phyloP scores from a whole-genome alignment of 1,140 invertebrate species.

The Amyelois transitella region DNA sequence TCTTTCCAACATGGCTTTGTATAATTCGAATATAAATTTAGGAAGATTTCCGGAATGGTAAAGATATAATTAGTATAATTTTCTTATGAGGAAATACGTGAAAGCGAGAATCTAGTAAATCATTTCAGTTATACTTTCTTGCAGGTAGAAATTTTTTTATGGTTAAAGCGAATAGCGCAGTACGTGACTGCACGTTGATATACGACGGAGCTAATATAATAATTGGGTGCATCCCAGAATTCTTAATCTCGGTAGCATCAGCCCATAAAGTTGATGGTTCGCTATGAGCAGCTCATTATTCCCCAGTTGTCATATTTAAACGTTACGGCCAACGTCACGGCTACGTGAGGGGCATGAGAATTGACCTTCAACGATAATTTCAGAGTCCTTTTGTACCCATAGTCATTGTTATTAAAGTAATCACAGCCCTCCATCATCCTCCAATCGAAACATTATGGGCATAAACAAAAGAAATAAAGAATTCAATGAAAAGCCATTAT shows the following conservation, averaged over 20 bases:
- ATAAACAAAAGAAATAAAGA: slow-evolving; percentile 71
- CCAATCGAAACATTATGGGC: slow-evolving; percentile 71
- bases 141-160: background rate
- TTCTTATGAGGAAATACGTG: too few relatives aligned
- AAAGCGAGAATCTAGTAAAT: too few relatives aligned
- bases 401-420: slow-evolving; percentile 72
- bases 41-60: too few relatives aligned
- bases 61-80: too few relatives aligned
- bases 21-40: too few relatives aligned
- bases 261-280: slow-evolving; percentile 30
- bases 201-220: slow-evolving; percentile 5
- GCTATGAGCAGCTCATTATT: slow-evolving; percentile 58
- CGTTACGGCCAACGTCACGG: slow-evolving; percentile 46
- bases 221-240: slow-evolving; percentile 8
- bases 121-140: background rate
- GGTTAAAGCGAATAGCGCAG: background rate
- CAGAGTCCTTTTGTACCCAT: slow-evolving; percentile 60
- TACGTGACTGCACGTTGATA: background rate
- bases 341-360: slow-evolving; percentile 67
- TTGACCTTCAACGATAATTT: slow-evolving; percentile 61
- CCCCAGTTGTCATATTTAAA: slow-evolving; percentile 56
- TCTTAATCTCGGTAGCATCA: slow-evolving; percentile 19
- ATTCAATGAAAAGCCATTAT: slow-evolving; percentile 72
- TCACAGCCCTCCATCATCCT: slow-evolving; percentile 63
- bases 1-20: too few relatives aligned